Base-by-base conservation (phyloP, 2,888 invertebrate genomes). In the Caenorhabditis japonica region DNA sequence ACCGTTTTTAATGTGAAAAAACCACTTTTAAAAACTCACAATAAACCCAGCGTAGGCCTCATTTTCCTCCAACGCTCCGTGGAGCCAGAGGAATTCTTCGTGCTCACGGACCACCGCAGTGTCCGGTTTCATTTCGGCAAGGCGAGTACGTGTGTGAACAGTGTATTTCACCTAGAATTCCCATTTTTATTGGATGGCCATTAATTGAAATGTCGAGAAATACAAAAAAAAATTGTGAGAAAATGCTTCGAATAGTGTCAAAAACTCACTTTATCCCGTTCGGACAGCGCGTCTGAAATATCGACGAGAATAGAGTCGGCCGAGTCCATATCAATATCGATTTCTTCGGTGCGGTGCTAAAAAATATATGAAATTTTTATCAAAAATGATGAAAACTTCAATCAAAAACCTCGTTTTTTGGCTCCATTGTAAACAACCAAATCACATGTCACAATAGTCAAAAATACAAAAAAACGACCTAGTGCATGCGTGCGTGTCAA, bases 81-180 rank as follows among this genome's bases (percentile, higher is more conserved):
- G 97, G 13, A 99, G 91, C 99, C 99, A 99, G 47, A 97, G 93
- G 89, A 99, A 99, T 89, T 99, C 99, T 88, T 99, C 99, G 88
- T 99, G 99, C 87, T 97, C 97, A 19, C 99, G 91, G 12, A 87
- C 85, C 12, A 99, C 99, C 52, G 94, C 92, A 89, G 97, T 95
- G 87, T 99, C 99, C 0, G 93, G 90, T 88, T 96, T 95, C 82
- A 93, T 92, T 89, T 96, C 99, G 84, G 92, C 93, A 15, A 82
- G 53, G 8, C 62, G 74, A 4, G 87, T 86, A 88, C 91, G 91
- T 3, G 97, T 97, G 89, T 97, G 97, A 4, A 99, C 97, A 0
- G 99, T 99, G 88, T 99, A 99, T 89, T 99, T 99, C 0, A 99
- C 99, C 85, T 85, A 72, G 39, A 38, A n/a, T 12, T 13, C 10